Evolutionary conservation across 2,888 invertebrate genomes (phyloP), one percentile per base, ranked within the genome.

Genomic region (Tenthredo livida): DNA sequence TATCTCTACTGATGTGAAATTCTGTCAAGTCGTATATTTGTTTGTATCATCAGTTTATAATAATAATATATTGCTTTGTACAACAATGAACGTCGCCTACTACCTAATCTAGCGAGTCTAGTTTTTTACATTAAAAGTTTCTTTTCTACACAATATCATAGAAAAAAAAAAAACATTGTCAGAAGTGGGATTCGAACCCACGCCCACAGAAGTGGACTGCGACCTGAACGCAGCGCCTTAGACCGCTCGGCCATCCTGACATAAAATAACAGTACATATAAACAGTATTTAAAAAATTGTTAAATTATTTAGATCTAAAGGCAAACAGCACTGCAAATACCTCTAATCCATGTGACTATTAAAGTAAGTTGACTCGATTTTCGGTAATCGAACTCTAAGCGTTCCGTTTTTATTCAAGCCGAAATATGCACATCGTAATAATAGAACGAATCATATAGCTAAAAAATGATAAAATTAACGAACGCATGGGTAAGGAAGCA

Each of bases 201-300:
- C 96, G 96, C 96, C 96, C 96, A 96, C 95, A 96, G 95, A 95
- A 94, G 96, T 95, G 96, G 97, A 97, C 96, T 97, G 95, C 96
- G 95, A 96, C 96, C 96, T 95, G 95, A 96, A 95, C 95, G 95
- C 95, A 94, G 95, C 97, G 97, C 97, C 97, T 97, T 97, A 97
- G 97, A 97, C 97, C 97, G 96, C 97, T 97, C 96, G 96, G 96
- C 96, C 96, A 96, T 96, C 96, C 96, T 97, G 96, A 97, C 96
- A 17, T 47, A 29, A 21, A 33, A 4, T 37, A 7, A 10, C 12
- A 29, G 0, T 0, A 2, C 17, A 12, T 80, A 65, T 0, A 37
- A 37, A 21, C 25, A 29, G 15, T 80, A 37, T 10, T 33, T 37
- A 61, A 61, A 40, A 29, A 80, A 29, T 77, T 43, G 10, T 10